Conservation (phyloP, 1,140 invertebrate species). For the Drosophila insularis region DNA sequence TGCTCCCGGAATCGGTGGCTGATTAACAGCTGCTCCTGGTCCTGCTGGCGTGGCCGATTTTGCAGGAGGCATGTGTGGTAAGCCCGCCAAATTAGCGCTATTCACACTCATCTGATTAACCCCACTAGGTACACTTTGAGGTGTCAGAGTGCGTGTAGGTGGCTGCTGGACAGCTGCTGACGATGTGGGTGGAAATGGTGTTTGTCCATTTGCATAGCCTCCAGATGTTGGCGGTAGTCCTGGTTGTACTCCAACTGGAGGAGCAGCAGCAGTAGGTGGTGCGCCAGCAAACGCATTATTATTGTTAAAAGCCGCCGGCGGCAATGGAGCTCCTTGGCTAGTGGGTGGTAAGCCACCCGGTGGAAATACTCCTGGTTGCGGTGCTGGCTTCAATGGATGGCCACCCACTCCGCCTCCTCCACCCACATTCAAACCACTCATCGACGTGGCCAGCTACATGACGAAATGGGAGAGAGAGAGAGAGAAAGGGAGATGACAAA, state of each 20-base stretch:
- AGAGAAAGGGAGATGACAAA: conserved; percentile 14
- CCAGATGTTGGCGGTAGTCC: neutral
- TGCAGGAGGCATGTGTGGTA: conserved; percentile 72
- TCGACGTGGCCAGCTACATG: conserved; percentile 70
- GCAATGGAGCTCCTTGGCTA: conserved; percentile 50
- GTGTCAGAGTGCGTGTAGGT: conserved; percentile 36
- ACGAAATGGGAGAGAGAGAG: neutral
- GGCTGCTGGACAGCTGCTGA: conserved; percentile 5
- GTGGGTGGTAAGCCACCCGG: conserved; percentile 52
- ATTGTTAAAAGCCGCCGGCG: conserved; percentile 56
- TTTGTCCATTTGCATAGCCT: conserved; percentile 61
- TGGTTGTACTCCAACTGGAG: neutral
- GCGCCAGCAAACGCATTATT: conserved; percentile 57
- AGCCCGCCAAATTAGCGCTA: conserved; percentile 65
- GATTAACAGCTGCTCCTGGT: conserved; percentile 3
- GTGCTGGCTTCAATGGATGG: conserved; percentile 65
- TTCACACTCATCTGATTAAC: conserved; percentile 78
- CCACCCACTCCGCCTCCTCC: neutral
- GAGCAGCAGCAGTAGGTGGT: conserved; percentile 9
- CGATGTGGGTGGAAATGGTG: conserved; percentile 42
- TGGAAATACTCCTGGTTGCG: conserved; percentile 40
- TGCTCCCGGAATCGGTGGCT: conserved; percentile 24
- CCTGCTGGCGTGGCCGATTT: conserved; percentile 43
- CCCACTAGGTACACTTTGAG: conserved; percentile 62
- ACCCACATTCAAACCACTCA: conserved; percentile 66